These are phyloP conservation scores for Neogobius melanostomus DNA, from an alignment of 2,113 vertebrate species.

Conservation along the genomic window DNA sequence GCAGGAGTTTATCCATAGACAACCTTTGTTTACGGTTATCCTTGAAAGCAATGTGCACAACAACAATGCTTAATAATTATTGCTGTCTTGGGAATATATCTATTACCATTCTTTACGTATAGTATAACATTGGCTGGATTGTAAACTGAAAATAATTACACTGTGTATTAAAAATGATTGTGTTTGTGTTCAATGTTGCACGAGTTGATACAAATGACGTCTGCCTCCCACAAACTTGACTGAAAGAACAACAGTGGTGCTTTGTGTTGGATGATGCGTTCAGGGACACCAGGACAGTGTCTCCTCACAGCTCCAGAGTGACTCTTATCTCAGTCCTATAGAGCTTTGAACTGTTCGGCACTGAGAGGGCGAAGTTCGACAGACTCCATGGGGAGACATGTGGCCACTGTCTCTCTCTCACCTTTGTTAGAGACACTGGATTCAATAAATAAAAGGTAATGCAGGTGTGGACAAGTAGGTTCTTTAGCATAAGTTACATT, in stretches of 20 bases:
- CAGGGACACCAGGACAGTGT: neutral
- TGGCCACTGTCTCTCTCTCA: conserved; percentile 4
- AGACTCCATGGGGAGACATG: conserved; percentile 8
- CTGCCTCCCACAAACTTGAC: conserved; percentile 10
- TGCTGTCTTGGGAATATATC: no score
- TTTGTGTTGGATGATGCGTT: conserved; percentile 31
- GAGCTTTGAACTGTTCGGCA: conserved; percentile 37
- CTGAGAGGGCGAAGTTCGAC: conserved; percentile 32
- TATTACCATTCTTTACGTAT: no score
- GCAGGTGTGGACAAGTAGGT: neutral
- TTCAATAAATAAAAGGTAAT: neutral
- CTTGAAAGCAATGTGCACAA: no score
- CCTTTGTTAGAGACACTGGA: neutral
- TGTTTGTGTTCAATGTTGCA: no score
- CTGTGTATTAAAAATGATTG: no score
- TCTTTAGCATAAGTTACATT: neutral
- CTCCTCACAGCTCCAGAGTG: conserved; percentile 23
- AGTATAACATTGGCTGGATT: no score
- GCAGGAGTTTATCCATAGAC: no score
- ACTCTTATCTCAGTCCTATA: conserved; percentile 38
- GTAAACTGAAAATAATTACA: no score
- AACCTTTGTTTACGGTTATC: no score
- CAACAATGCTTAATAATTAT: no score
- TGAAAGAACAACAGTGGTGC: conserved; percentile 25
- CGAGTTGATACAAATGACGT: neutral